phyloP scores from a whole-genome alignment of 2,113 vertebrate species.

The Motacilla tschutschensis region DNA sequence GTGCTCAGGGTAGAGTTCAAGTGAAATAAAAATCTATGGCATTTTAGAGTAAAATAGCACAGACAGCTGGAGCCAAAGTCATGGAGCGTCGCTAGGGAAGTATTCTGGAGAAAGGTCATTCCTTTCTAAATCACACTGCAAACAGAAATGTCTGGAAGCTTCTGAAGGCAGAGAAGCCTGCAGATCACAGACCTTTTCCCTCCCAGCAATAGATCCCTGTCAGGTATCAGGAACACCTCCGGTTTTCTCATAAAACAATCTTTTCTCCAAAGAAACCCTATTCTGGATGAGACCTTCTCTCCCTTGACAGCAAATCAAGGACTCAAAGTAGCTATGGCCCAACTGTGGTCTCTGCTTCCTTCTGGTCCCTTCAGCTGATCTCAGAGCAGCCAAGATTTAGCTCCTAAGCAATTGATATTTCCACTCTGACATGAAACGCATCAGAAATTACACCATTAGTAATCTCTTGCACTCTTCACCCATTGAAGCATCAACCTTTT shows the following conservation, averaged over 20 bases:
- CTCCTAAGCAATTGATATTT: neutral
- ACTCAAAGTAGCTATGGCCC: neutral
- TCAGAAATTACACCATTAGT: slow-evolving; percentile 2
- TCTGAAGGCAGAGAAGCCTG: neutral
- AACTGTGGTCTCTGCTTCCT: neutral
- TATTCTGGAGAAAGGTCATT: neutral
- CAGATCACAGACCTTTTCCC: neutral
- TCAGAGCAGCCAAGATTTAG: neutral
- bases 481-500: slow-evolving; percentile 6
- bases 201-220: neutral
- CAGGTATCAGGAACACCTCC: neutral
- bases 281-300: neutral
- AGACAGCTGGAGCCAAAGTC: neutral
- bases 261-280: neutral
- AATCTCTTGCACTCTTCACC: slow-evolving; percentile 1
- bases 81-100: rapidly evolving
- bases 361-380: neutral
- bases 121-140: neutral
- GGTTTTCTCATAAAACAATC: neutral
- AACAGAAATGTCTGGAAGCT: neutral
- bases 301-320: neutral
- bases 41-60: neutral
- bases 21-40: neutral
- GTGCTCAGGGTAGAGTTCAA: neutral
- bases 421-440: neutral